Evolutionary conservation across 37 sponge, comb jelly and placozoan species (phyloP), one percentile per base, ranked within the genome.

Genomic region (Ianthella basta): DNA sequence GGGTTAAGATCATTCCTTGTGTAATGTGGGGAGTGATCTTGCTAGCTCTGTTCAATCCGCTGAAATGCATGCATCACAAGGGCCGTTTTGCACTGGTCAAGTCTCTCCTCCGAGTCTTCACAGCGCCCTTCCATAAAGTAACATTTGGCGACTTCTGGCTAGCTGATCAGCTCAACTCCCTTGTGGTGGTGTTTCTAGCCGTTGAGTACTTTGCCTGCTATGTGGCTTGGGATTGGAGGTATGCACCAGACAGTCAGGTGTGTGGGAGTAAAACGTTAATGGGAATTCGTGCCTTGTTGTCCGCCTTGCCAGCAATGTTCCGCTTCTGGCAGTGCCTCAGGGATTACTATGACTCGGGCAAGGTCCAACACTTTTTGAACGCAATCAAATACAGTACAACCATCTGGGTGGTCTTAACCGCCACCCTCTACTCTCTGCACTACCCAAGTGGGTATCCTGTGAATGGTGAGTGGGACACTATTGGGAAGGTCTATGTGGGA

Each of bases 161-260:
- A 2, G 97, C 97, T 5, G 99, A 99, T 85, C 99, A 99, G 84
- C 82, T 96, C 83, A 97, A 94, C 90, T 97, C 95, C 56, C 74
- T 93, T 18, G 91, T 90, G 29, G 91, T 84, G 1, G 83, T 95
- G 50, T 61, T 99, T 32, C 72, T 97, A n/a, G 99, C 97, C 81
- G 35, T 99, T 0, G 86, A 97, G 59, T 99, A 89, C 75, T 53
- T 87, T 39, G 16, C 90, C 73, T 99, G 99, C 84, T 95, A 88
- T 85, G 77, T 39, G 23, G 13, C 53, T 1, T 14, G 33, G 54
- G 78, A 75, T 24, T 75, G 78, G 78, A n/a, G 24, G 10, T 53
- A 21, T 1, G 12, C 78, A 0, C 59, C 72, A 8, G 60, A 55
- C 60, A 53, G 37, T 14, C 73, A 84, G 39, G 50, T 69, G 21